Evolutionary conservation across 92 coral and sea anemone genomes (phyloP).

Genomic region (Umimayanthus kanabou): DNA sequence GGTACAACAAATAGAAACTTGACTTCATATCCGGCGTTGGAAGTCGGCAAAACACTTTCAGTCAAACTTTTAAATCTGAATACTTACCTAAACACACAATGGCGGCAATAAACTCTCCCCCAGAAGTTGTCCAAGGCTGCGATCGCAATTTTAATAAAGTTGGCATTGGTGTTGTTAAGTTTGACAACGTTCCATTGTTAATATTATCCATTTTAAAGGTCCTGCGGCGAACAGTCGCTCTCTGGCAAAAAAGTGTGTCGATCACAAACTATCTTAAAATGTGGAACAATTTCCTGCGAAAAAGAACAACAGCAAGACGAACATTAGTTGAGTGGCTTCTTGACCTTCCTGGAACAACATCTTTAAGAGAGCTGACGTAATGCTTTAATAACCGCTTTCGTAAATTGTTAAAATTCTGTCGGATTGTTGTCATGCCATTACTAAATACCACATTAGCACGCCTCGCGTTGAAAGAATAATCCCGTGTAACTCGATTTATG

Average conservation of each 20-base stretch:
- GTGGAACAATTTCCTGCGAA: not conserved
- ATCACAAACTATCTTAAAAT: not conserved
- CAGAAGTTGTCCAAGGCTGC: conserved; percentile 44
- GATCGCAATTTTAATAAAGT: conserved; percentile 25
- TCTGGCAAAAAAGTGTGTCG: not conserved
- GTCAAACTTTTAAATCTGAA: not conserved
- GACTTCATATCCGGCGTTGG: not conserved
- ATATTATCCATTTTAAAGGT: not conserved
- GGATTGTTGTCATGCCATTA: conserved; percentile 27
- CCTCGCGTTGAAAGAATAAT: not conserved
- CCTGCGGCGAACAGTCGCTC: not conserved
- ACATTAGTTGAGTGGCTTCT: not conserved
- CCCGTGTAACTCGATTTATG: not conserved
- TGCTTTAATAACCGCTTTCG: conserved; percentile 13
- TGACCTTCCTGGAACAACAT: conserved; percentile 34
- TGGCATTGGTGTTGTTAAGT: not conserved
- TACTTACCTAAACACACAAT: conserved; percentile 36
- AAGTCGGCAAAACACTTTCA: not conserved
- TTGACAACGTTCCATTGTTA: not conserved
- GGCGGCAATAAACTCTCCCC: conserved; percentile 27
- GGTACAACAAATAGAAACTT: not conserved
- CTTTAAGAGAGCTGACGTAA: conserved; percentile 15
- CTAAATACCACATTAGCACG: conserved; percentile 24
- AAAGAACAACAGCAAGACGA: not conserved
- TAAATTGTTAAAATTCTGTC: conserved; percentile 35